A percentile compares a stretch with the other conserved stretches of the same genome.
Evolutionary conservation across 2,113 vertebrate species (phyloP).

Genomic region (Mus spicilegus): DNA sequence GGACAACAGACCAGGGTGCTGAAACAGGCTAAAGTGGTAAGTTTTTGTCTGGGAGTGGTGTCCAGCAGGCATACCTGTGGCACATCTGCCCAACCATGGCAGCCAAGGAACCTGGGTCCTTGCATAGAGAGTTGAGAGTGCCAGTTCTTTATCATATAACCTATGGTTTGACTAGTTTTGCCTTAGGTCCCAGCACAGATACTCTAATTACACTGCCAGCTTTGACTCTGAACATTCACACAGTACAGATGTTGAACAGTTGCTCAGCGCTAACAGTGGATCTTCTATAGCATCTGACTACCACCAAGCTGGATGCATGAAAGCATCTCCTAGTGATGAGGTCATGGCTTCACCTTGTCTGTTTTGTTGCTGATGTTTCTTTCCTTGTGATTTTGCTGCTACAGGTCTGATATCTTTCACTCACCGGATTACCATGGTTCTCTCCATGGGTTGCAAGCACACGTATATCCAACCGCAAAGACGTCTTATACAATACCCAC

Average conservation of each 20-base stretch:
- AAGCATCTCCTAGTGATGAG: background rate
- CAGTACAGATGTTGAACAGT: background rate
- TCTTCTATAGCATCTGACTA: background rate
- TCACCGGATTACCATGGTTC: background rate
- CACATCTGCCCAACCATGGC: background rate
- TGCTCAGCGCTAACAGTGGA: background rate
- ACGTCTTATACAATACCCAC: background rate
- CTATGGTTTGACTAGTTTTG: background rate
- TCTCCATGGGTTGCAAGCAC: background rate
- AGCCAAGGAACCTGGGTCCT: background rate
- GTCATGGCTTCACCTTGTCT: background rate
- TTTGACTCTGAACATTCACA: background rate
- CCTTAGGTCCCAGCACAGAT: slow-evolving; percentile 13
- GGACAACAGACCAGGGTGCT: background rate
- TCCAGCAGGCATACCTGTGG: background rate
- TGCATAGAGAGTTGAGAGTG: background rate
- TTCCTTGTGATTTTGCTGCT: background rate
- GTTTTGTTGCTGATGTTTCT: background rate
- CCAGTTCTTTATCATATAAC: background rate
- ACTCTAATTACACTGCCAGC: background rate
- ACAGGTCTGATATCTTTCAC: background rate
- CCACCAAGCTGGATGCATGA: background rate
- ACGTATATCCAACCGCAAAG: accelerated
- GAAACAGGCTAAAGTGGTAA: background rate
- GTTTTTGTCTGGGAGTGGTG: background rate